Percentiles rank a stretch among this genome's conserved stretches.
Conservation (phyloP, 2,797 vertebrate species). For the Coluber constrictor region DNA sequence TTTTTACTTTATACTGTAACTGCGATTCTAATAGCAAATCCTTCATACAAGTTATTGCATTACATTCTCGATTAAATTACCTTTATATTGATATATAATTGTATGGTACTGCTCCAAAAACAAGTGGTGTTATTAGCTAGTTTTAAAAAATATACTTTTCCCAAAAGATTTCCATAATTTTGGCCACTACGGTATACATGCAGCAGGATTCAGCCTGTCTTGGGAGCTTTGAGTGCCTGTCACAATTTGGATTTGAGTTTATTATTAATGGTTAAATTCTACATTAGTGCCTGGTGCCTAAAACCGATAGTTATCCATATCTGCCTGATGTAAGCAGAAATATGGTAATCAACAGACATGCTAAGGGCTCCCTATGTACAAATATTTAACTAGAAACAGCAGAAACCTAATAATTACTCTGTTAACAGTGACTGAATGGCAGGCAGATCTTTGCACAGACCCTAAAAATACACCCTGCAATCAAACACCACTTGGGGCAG, state of each 20-base stretch:
- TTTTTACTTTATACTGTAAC: no score
- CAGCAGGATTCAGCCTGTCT: not conserved
- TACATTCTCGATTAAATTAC: no score
- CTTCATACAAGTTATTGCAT: no score
- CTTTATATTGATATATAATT: no score
- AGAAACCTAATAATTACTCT: conserved; percentile 14
- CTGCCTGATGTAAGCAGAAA: not conserved
- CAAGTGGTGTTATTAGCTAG: no score
- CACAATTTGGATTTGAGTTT: not conserved
- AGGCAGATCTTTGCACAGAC: conserved; percentile 42
- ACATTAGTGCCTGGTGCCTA: not conserved
- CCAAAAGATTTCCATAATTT: no score
- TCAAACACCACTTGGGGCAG: conserved; percentile 38
- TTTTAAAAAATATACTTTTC: no score
- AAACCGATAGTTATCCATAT: not conserved
- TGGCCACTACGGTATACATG: not conserved
- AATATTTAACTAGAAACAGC: conserved; percentile 10
- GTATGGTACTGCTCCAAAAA: no score
- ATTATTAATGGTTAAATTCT: not conserved
- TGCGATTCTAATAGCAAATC: no score
- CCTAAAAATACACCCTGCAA: conserved; percentile 30
- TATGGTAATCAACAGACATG: not conserved
- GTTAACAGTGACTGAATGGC: conserved; percentile 37
- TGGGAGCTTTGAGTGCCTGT: not conserved
- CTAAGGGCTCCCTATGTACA: not conserved